These are phyloP conservation scores for Tubulanus polymorphus DNA, from an alignment of 2,888 invertebrate species.

Conservation along the genomic window DNA sequence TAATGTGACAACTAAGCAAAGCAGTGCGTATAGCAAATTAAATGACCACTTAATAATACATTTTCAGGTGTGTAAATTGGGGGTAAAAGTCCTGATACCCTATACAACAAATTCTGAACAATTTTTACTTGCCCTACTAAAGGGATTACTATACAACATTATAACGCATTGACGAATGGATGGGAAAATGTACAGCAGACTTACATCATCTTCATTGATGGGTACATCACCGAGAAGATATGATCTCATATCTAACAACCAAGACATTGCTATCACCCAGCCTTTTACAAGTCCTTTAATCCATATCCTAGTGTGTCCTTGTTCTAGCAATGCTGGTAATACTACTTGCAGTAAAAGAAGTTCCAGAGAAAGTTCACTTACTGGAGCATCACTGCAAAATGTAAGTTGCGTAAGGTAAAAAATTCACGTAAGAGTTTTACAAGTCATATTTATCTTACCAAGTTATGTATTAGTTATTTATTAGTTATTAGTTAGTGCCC, in stretches of 20 bases:
- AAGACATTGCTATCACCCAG: slow-evolving; percentile 59
- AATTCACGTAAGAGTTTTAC: background rate
- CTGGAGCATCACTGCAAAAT: slow-evolving; percentile 64
- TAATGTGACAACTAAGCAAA: too few species aligned
- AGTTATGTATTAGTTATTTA: too few species aligned
- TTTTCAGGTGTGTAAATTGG: too few species aligned
- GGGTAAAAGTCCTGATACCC: too few species aligned
- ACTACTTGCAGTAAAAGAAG: slow-evolving; percentile 80
- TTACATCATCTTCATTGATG: slow-evolving; percentile 8
- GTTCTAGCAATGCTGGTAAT: slow-evolving; percentile 90
- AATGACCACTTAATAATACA: too few species aligned
- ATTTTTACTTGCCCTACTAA: too few species aligned
- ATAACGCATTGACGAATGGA: too few species aligned
- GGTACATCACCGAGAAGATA: slow-evolving; percentile 77
- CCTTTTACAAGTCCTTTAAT: slow-evolving; percentile 76
- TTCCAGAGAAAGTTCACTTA: slow-evolving; percentile 92
- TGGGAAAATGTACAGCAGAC: too few species aligned
- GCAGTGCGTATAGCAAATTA: too few species aligned
- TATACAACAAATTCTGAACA: too few species aligned
- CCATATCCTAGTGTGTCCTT: slow-evolving; percentile 93
- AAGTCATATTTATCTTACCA: background rate
- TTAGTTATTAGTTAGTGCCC: too few species aligned
- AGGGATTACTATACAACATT: too few species aligned
- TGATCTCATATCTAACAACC: slow-evolving; percentile 79
- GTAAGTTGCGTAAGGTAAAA: slow-evolving; percentile 1